Conservation (phyloP, 1,140 invertebrate genomes). For the Drosophila ogumai region DNA sequence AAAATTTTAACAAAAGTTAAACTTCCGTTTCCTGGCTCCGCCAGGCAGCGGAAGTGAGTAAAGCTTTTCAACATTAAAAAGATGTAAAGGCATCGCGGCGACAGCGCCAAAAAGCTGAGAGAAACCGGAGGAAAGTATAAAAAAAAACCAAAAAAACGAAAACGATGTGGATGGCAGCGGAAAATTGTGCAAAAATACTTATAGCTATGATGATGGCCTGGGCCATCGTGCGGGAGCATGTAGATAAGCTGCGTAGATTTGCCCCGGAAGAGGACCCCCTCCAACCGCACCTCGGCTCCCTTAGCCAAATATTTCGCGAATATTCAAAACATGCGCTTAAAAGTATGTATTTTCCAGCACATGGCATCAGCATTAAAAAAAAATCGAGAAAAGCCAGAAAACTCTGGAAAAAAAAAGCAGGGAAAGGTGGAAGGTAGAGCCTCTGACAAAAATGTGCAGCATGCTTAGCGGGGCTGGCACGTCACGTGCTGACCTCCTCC, state of each 20-base stretch:
- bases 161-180: constrained; percentile 25
- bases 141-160: constrained; percentile 2
- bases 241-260: constrained; percentile 80
- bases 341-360: constrained; percentile 70
- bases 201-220: constrained; percentile 36
- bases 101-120: constrained; percentile 61
- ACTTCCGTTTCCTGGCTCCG: constrained; percentile 78
- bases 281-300: background rate
- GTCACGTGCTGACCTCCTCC: constrained; percentile 66
- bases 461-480: constrained; percentile 55
- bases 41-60: constrained; percentile 73
- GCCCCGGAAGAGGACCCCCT: constrained; percentile 31
- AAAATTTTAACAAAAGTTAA: constrained; percentile 83
- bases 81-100: constrained; percentile 75
- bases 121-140: constrained; percentile 35
- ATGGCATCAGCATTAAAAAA: constrained; percentile 40
- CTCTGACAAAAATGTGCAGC: constrained; percentile 67
- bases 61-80: constrained; percentile 84
- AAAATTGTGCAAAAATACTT: constrained; percentile 75
- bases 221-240: constrained; percentile 39
- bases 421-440: constrained; percentile 16
- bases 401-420: background rate
- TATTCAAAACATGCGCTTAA: constrained; percentile 81
- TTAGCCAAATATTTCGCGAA: constrained; percentile 68
- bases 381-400: constrained; percentile 8